Evolutionary conservation across 2,113 vertebrate genomes (phyloP), one percentile per base, ranked within the genome.

Genomic region (Callipepla squamata): DNA sequence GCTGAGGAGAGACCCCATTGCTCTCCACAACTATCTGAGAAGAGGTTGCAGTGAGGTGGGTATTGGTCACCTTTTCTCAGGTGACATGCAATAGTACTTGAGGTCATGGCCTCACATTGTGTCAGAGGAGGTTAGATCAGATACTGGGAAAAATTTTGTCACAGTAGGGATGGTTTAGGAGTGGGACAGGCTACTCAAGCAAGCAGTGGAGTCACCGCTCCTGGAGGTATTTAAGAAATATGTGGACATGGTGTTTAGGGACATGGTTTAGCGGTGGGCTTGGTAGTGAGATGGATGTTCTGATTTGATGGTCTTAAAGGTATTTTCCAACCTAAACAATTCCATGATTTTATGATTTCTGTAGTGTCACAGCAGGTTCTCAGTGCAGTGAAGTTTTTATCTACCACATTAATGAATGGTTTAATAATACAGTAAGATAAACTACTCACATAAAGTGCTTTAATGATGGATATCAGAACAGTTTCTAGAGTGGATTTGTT

Each of bases 401-500:
- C 89, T 96, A 91, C 72, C 28, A 70, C n/a, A 66, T 80, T 95
- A 96, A 96, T 93, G 91, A 94, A 94, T 93, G 87, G 91, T 85
- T 96, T 96, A 95, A 95, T 96, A 96, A 96, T 96, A 95, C 90
- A 86, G 81, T 91, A 84, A 94, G 89, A 94, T 90, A 94, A 76
- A 91, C 76, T 88, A 48, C 61, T 92, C 58, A 48, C 79, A 89
- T 95, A 94, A 95, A 94, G 72, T 78, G 48, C 44, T 92, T 87
- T 83, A 84, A 87, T 91, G 95, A 96, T 86, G 91, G 67, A 93
- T 96, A 90, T 93, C 94, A 88, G 91, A 95, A 68, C 69, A 78
- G 76, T 72, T 94, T 91, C 85, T 91, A 40, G 82, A 95, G 83
- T 68, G 87, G 75, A 87, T 91, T 93, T 94, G 53, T 94, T 96